Evolutionary conservation across 1,140 invertebrate genomes (phyloP), one percentile per base, ranked within the genome.

Genomic region (Zaprionus vittiger): DNA sequence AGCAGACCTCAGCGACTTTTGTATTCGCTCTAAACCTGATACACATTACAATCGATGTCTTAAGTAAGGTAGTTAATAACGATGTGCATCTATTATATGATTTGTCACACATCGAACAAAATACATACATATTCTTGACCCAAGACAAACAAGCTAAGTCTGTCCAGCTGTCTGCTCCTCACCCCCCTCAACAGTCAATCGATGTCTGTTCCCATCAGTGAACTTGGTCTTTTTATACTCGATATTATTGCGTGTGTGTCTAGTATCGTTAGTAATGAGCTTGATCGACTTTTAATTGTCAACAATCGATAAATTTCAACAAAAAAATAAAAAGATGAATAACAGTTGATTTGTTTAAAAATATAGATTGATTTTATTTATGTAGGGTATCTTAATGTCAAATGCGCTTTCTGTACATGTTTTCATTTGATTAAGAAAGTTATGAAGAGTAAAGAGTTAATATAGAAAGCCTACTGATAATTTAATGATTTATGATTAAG

Each of bases 1-100:
- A 73, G 57, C 59, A 68, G 70, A 59, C 70, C 49, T 38, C 38
- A 49, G 66, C 38, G 59, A 74, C 68, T 57, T 15, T 44, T 68
- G 54, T 65, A 65, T 60, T 60, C 62, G 26, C 68, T 71, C 38
- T 44, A 54, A 55, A 62, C 34, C 55, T 24, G 17, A 31, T 67
- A 52, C 47, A 22, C 47, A 24, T 22, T 52, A 3, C 20, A 55
- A 37, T 61, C 41, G 41, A 69, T 69, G 4, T 1, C 20, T 12
- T 12, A 52, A 52, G 11, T 24, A 52, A 52, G 47, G 17, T 52
- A 24, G 47, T 52, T 24, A 24, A 47, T 17, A 47, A 47, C 6
- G 7, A 47, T 17, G 41, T 47, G 11, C n/a, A 47, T 47, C n/a
- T 17, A 17, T 47, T 47, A 17, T 47, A n/a, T 47, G 41, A 9